Conservation (phyloP, 2,113 vertebrate genomes). For the Ophthalmolycus amberensis region DNA sequence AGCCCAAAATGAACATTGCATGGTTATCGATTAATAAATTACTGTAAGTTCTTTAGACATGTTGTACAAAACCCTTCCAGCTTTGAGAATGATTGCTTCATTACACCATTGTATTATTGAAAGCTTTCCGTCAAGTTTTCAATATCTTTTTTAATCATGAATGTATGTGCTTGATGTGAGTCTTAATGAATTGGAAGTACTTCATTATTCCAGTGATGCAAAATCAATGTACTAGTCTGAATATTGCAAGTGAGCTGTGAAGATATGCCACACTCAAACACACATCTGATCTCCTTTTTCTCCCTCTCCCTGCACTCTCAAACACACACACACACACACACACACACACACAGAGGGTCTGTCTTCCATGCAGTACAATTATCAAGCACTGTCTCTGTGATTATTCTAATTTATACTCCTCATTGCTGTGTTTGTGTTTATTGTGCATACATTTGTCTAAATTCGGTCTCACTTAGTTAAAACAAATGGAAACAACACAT, state of each 20-base stretch:
- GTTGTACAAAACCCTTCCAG: slow-evolving; percentile 38
- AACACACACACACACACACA: not conserved
- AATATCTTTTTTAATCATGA: slow-evolving; percentile 63
- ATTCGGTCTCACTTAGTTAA: slow-evolving; percentile 22
- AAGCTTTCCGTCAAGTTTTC: slow-evolving; percentile 65
- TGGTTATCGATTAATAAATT: slow-evolving; percentile 62
- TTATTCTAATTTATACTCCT: slow-evolving; percentile 24
- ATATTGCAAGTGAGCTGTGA: slow-evolving; percentile 53
- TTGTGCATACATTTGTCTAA: not conserved
- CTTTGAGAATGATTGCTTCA: slow-evolving; percentile 61
- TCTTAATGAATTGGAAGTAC: slow-evolving; percentile 49
- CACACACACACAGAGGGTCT: not conserved
- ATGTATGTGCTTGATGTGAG: slow-evolving; percentile 54
- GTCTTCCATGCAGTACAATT: slow-evolving; percentile 26
- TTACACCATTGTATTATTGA: slow-evolving; percentile 57
- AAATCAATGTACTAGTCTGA: slow-evolving; percentile 63
- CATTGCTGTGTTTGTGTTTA: not conserved
- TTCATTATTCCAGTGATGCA: slow-evolving; percentile 64
- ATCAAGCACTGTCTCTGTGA: slow-evolving; percentile 16
- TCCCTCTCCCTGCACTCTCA: not conserved
- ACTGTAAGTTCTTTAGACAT: slow-evolving; percentile 53
- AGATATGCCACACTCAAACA: slow-evolving; percentile 3
- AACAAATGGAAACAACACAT: slow-evolving; percentile 37
- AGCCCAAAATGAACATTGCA: slow-evolving; percentile 42
- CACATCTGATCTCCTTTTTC: slow-evolving; percentile 15